Conservation (phyloP, 2,888 invertebrate species). For the Trichopria drosophilae region DNA sequence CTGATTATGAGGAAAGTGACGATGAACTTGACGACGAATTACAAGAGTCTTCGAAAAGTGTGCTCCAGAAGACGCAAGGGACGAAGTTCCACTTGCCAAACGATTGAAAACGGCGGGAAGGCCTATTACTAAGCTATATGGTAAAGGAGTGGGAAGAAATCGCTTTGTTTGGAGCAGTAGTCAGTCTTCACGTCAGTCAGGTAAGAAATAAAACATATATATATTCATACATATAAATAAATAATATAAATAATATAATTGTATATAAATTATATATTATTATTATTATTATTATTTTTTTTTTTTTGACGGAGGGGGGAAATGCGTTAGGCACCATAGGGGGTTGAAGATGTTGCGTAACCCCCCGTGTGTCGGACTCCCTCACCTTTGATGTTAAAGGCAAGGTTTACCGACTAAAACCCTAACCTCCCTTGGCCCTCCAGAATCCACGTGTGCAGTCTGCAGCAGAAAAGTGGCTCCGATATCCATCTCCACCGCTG, state of each 20-base stretch:
- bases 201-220: constrained; percentile 2
- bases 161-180: constrained; percentile 6
- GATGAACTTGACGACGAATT: constrained; percentile 7
- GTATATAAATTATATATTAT: not conserved
- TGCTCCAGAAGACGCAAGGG: not conserved
- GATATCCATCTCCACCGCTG: too few species aligned
- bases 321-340: too few species aligned
- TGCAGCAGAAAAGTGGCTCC: too few species aligned
- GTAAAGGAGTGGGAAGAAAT: constrained; percentile 4
- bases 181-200: constrained; percentile 7
- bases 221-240: not conserved
- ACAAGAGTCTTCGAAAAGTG: not conserved
- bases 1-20: not conserved
- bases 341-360: too few species aligned
- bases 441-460: too few species aligned
- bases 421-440: too few species aligned
- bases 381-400: too few species aligned
- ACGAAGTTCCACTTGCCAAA: not conserved
- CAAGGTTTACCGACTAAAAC: too few species aligned
- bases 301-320: too few species aligned
- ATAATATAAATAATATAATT: not conserved
- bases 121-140: not conserved
- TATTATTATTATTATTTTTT: too few species aligned
- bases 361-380: too few species aligned
- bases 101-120: constrained; percentile 6